Evolutionary conservation across 2,888 invertebrate species (phyloP).

Genomic region (Eupelmus urozonus): DNA sequence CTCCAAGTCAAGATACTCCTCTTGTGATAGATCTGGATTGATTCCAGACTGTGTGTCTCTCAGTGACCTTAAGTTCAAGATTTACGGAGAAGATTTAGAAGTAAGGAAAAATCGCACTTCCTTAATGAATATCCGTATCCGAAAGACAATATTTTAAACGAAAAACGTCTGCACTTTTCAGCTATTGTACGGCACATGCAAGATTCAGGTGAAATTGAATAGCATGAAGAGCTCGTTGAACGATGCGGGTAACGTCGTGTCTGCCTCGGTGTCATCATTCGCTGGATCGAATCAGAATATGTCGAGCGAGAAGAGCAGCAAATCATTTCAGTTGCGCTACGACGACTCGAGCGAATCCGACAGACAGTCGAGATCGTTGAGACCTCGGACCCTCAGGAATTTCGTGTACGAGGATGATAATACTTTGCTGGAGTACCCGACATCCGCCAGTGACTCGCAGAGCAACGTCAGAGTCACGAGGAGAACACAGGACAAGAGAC

Average conservation of each 20-base stretch:
- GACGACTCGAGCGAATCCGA: constrained; percentile 47
- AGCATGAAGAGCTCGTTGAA: constrained; percentile 17
- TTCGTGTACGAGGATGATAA: constrained; percentile 60
- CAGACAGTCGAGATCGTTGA: constrained; percentile 3
- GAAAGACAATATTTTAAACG: too few species aligned
- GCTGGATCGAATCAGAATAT: constrained; percentile 52
- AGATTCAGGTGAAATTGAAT: constrained; percentile 68
- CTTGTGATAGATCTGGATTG: constrained; percentile 72
- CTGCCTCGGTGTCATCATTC: constrained; percentile 35
- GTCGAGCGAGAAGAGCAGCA: constrained; percentile 50
- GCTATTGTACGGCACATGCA: constrained; percentile 69
- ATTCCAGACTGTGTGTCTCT: constrained; percentile 67
- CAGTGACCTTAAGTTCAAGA: constrained; percentile 70
- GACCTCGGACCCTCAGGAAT: constrained; percentile 18
- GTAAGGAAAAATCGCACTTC: constrained; percentile 63
- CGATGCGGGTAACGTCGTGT: constrained; percentile 21
- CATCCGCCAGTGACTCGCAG: constrained; percentile 24
- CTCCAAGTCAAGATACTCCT: constrained; percentile 60
- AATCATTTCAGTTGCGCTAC: constrained; percentile 47
- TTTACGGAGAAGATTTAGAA: constrained; percentile 65
- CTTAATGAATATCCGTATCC: too few species aligned
- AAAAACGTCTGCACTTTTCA: constrained; percentile 60
- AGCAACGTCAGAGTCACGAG: constrained; percentile 28
- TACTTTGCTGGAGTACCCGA: constrained; percentile 58
- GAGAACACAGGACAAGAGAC: constrained; percentile 20